phyloP scores from a whole-genome alignment of 2,888 invertebrate species.

The Deroplatys truncata region DNA sequence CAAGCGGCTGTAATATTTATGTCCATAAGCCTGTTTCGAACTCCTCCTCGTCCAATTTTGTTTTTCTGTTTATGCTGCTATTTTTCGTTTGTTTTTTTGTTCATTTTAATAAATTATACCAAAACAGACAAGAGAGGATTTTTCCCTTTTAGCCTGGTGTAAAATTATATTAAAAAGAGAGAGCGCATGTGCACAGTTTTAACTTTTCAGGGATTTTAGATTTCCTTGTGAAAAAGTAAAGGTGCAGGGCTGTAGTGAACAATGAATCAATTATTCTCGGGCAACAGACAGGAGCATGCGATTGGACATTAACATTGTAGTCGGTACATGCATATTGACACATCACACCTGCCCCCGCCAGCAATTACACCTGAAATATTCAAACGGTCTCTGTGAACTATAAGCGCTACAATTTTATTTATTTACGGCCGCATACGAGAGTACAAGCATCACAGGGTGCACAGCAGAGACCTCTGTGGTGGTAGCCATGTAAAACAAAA shows the following conservation, averaged over 20 bases:
- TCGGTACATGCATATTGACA: background rate
- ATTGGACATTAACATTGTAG: no score
- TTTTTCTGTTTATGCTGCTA: background rate
- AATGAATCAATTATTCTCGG: no score
- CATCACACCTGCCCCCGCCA: background rate
- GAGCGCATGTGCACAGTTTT: background rate
- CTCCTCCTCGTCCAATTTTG: no score
- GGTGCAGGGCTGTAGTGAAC: background rate
- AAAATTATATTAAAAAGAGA: background rate
- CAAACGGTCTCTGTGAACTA: background rate
- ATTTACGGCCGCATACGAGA: background rate
- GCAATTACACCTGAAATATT: background rate
- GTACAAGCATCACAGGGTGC: background rate
- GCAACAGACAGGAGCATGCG: background rate
- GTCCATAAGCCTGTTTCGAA: background rate
- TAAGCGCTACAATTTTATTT: background rate
- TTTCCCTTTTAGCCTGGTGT: background rate
- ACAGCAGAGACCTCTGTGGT: background rate
- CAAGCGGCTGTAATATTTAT: background rate
- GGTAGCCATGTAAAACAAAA: no score
- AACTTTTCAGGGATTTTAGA: background rate
- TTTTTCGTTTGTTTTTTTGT: background rate
- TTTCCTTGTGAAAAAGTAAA: background rate
- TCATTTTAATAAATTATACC: background rate
- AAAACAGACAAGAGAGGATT: background rate